Evolutionary conservation across 2,888 invertebrate species (phyloP).

Genomic region (Tupiocoris notatus): DNA sequence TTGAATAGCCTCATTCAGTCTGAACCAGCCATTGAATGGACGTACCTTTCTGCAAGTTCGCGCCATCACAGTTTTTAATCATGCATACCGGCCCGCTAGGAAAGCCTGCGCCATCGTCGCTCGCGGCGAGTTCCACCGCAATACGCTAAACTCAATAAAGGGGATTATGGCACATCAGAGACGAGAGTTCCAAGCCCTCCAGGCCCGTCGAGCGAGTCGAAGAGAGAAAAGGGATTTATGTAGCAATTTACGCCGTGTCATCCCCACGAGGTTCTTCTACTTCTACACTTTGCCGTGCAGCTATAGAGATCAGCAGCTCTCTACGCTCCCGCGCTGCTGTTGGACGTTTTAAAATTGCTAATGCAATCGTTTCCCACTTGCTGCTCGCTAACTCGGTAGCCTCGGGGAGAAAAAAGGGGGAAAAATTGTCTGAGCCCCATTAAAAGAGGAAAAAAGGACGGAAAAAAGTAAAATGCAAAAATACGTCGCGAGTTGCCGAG

Average conservation of each 20-base stretch:
- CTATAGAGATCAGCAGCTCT: neutral
- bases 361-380: neutral
- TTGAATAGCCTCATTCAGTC: too few relatives aligned
- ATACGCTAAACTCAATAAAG: constrained; percentile 11
- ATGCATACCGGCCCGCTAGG: constrained; percentile 1
- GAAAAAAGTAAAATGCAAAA: neutral
- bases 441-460: neutral
- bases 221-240: neutral
- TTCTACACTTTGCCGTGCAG: neutral
- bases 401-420: neutral
- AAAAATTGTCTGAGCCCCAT: neutral
- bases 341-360: neutral
- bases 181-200: neutral
- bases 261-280: neutral
- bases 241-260: constrained; percentile 6
- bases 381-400: neutral
- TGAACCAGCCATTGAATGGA: too few relatives aligned
- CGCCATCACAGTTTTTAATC: neutral
- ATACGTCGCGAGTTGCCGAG: neutral
- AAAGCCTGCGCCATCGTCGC: neutral
- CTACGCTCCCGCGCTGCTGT: neutral
- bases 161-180: constrained; percentile 2
- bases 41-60: too few relatives aligned
- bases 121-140: neutral
- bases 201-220: neutral